phyloP scores from a whole-genome alignment of 2,113 vertebrate genomes.

The Hemibagrus wyckioides region DNA sequence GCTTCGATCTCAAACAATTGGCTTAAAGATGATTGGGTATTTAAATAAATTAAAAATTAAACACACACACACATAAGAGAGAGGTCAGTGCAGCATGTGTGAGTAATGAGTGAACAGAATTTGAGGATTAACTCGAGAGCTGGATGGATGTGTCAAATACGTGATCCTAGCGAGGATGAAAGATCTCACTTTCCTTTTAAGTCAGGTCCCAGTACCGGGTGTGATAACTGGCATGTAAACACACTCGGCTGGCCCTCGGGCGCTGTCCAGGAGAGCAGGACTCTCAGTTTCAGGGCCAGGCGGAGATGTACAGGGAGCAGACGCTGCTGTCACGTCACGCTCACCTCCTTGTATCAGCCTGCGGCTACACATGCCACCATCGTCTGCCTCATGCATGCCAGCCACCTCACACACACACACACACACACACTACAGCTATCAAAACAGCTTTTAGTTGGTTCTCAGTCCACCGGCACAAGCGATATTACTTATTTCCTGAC shows the following conservation, averaged over 20 bases:
- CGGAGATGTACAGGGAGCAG: conserved; percentile 75
- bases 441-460: conserved; percentile 55
- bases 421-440: conserved; percentile 1
- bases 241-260: conserved; percentile 65
- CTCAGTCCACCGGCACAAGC: conserved; percentile 38
- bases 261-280: conserved; percentile 52
- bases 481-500: conserved; percentile 57
- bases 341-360: conserved; percentile 59
- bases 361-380: conserved; percentile 51
- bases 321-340: conserved; percentile 77
- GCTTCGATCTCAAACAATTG: background rate
- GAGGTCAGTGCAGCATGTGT: background rate
- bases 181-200: conserved; percentile 20
- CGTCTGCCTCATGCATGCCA: conserved; percentile 7
- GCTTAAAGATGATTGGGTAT: background rate
- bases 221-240: conserved; percentile 46
- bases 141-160: background rate
- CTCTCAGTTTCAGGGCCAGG: conserved; percentile 74
- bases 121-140: background rate
- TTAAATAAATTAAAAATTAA: background rate
- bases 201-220: conserved; percentile 12
- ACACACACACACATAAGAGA: background rate
- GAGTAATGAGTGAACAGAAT: conserved; percentile 1
- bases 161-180: conserved; percentile 10
- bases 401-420: conserved; percentile 21